Conservation (phyloP, 2,113 vertebrate genomes). For the Pipa parva region DNA sequence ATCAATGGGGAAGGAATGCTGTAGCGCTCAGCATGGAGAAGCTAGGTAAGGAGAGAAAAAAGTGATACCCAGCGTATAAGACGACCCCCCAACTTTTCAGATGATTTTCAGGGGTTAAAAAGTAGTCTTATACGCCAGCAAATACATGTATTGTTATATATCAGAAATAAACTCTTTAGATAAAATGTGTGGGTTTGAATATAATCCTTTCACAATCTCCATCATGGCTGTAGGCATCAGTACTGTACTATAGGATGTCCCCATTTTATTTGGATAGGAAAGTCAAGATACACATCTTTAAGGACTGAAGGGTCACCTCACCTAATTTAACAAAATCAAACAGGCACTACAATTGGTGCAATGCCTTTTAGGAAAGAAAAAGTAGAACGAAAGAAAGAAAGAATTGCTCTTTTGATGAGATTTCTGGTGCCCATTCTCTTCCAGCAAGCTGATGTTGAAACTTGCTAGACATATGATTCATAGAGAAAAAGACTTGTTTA, state of each 20-base stretch:
- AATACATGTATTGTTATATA: too few relatives aligned
- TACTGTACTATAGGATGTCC: neutral
- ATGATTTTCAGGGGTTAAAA: too few relatives aligned
- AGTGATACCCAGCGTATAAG: too few relatives aligned
- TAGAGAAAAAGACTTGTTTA: constrained; percentile 29
- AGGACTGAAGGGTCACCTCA: constrained; percentile 11
- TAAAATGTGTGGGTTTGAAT: neutral
- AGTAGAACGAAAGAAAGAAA: constrained; percentile 17
- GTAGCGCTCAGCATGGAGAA: too few relatives aligned
- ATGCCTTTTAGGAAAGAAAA: neutral
- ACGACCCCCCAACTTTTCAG: too few relatives aligned
- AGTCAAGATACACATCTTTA: neutral
- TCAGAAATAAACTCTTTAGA: too few relatives aligned
- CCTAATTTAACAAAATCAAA: constrained; percentile 10
- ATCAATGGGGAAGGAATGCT: too few relatives aligned
- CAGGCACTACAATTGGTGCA: constrained; percentile 2
- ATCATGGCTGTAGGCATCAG: neutral
- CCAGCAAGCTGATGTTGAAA: constrained; percentile 11
- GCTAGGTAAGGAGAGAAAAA: too few relatives aligned
- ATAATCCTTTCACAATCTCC: neutral
- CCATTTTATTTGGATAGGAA: neutral
- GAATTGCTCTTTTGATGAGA: constrained; percentile 8
- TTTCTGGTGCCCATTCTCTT: constrained; percentile 20
- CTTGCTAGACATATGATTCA: constrained; percentile 14
- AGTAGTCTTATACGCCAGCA: too few relatives aligned